These are phyloP conservation scores for Xenops minutus DNA, from an alignment of 2,797 vertebrate genomes.

Conservation along the genomic window DNA sequence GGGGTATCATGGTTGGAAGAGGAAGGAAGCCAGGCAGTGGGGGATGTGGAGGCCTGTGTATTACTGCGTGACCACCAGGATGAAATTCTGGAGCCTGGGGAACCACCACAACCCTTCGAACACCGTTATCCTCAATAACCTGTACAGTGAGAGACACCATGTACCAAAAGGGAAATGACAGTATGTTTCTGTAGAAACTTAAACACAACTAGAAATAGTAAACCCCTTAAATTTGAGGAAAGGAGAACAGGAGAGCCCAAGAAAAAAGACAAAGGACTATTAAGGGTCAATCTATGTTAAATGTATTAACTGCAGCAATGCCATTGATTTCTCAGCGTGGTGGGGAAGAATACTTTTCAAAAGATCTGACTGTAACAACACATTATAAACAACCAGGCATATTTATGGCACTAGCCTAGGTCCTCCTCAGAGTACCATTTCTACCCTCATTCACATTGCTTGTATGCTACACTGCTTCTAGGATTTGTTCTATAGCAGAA, in stretches of 20 bases:
- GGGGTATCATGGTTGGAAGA: constrained; percentile 92
- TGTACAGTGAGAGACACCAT: constrained; percentile 42
- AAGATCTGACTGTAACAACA: not conserved
- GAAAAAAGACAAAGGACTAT: not conserved
- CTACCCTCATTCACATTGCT: not conserved
- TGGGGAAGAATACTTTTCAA: not conserved
- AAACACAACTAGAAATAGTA: not conserved
- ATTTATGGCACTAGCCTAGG: not conserved
- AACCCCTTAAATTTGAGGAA: not conserved
- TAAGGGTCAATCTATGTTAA: not conserved
- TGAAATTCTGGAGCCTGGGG: constrained; percentile 96
- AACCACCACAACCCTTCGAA: constrained; percentile 96
- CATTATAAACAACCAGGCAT: not conserved
- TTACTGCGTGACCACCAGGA: constrained; percentile 89
- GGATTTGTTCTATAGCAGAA: not conserved
- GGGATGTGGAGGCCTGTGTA: constrained; percentile 90
- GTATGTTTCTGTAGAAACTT: not conserved
- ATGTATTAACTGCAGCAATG: not conserved
- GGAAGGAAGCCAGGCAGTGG: constrained; percentile 94
- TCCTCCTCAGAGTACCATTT: not conserved
- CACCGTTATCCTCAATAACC: constrained; percentile 98
- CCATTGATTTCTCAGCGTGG: not conserved
- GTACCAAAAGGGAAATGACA: not conserved
- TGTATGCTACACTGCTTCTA: not conserved
- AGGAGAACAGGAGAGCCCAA: not conserved